Conservation (phyloP, 2,113 vertebrate species). For the Budorcas taxicolor region DNA sequence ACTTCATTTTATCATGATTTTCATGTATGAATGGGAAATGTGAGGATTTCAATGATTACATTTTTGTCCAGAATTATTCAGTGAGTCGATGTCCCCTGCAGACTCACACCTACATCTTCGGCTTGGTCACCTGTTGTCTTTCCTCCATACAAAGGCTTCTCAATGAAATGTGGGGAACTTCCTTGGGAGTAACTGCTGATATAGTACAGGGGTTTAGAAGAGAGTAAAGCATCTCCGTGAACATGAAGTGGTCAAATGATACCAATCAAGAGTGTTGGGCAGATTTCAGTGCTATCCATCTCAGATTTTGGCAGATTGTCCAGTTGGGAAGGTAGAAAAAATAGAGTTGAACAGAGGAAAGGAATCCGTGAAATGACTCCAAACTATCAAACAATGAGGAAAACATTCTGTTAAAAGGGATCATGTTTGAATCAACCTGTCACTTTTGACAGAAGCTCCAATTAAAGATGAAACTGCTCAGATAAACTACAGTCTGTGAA, state of each 20-base stretch:
- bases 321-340: neutral
- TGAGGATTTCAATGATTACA: neutral
- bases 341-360: neutral
- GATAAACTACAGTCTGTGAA: neutral
- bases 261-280: neutral
- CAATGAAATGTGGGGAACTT: fast-evolving
- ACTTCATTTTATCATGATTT: neutral
- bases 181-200: neutral
- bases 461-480: neutral
- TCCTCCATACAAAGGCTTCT: neutral
- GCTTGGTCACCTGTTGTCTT: too few relatives aligned
- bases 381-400: neutral
- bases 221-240: neutral
- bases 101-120: neutral
- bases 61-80: neutral
- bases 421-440: neutral
- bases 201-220: fast-evolving
- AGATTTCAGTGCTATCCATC: neutral
- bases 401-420: neutral
- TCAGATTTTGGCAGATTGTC: too few relatives aligned
- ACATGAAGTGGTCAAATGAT: too few relatives aligned
- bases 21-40: neutral
- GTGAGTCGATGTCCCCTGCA: neutral
- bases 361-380: neutral
- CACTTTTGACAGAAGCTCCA: neutral